Percentiles rank a stretch among this genome's conserved stretches.
These are phyloP conservation scores for Drosophila barbarae DNA, from an alignment of 2,888 invertebrate genomes.

Conservation along the genomic window DNA sequence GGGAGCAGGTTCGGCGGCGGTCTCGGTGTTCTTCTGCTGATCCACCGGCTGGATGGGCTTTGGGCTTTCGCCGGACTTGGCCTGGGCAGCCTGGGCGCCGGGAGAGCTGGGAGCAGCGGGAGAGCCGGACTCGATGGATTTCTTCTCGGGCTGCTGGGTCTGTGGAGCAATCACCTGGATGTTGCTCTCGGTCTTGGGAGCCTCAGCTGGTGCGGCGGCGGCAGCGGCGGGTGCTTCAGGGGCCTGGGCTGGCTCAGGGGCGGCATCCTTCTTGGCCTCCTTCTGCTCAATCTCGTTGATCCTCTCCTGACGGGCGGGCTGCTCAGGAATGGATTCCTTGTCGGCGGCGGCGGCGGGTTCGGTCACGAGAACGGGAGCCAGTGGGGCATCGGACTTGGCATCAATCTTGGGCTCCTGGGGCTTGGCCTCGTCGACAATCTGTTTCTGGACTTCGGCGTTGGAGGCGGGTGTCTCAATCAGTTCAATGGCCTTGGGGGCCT, in stretches of 20 bases:
- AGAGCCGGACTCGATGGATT: conserved; percentile 18
- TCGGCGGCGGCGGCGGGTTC: conserved; percentile 19
- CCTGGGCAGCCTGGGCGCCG: conserved; percentile 36
- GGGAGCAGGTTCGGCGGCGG: conserved; percentile 30
- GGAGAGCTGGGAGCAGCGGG: conserved; percentile 25
- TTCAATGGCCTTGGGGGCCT: conserved; percentile 60
- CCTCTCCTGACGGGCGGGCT: conserved; percentile 66
- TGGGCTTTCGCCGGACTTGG: conserved; percentile 35
- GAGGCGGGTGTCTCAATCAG: conserved; percentile 49
- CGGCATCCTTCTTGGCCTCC: conserved; percentile 30
- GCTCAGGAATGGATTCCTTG: conserved; percentile 50
- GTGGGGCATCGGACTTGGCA: conserved; percentile 48
- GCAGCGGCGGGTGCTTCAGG: conserved; percentile 14
- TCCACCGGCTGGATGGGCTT: conserved; percentile 34
- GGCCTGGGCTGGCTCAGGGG: conserved; percentile 16
- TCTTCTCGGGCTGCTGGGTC: conserved; percentile 37
- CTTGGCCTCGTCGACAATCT: conserved; percentile 51
- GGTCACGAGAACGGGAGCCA: conserved; percentile 5
- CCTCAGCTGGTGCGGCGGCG: conserved; percentile 11
- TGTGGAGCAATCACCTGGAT: conserved; percentile 45
- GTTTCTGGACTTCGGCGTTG: conserved; percentile 51
- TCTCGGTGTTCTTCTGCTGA: conserved; percentile 39
- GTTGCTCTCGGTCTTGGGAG: conserved; percentile 41
- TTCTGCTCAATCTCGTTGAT: conserved; percentile 46
- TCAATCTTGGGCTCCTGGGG: conserved; percentile 48